These are phyloP conservation scores for Diaphora mendica DNA, from an alignment of 2,888 invertebrate genomes.

Conservation along the genomic window DNA sequence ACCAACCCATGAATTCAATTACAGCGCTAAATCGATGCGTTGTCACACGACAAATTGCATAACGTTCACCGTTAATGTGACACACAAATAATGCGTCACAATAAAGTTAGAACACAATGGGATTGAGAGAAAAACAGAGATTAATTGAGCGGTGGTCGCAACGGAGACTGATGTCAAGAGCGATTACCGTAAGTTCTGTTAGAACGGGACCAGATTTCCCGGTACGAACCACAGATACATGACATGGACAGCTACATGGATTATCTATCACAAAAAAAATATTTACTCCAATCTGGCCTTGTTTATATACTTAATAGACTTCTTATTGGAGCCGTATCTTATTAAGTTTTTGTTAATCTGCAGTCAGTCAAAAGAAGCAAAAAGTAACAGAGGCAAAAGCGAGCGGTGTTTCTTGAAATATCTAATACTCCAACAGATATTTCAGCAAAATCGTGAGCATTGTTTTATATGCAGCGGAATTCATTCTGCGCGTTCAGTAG, in stretches of 20 bases:
- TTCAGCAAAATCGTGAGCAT: slow-evolving; percentile 52
- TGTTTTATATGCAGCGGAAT: slow-evolving; percentile 53
- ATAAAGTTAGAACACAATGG: slow-evolving; percentile 67
- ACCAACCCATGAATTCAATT: slow-evolving; percentile 61
- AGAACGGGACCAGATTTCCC: slow-evolving; percentile 73
- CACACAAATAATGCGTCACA: slow-evolving; percentile 55
- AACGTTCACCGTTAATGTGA: slow-evolving; percentile 68
- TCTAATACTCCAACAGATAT: slow-evolving; percentile 38
- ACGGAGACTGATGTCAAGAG: slow-evolving; percentile 61
- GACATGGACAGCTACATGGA: slow-evolving; percentile 60
- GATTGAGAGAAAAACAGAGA: slow-evolving; percentile 64
- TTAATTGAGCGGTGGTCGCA: slow-evolving; percentile 62
- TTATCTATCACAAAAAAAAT: slow-evolving; percentile 59
- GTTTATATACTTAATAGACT: slow-evolving; percentile 58
- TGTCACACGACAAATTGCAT: slow-evolving; percentile 69
- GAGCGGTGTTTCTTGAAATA: slow-evolving; percentile 28
- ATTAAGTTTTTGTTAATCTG: slow-evolving; percentile 46
- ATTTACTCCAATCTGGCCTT: slow-evolving; percentile 49
- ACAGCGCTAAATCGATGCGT: slow-evolving; percentile 54
- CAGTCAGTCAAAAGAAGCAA: slow-evolving; percentile 38
- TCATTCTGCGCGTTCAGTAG: slow-evolving; percentile 44
- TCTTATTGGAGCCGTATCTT: slow-evolving; percentile 48
- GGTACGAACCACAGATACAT: slow-evolving; percentile 55
- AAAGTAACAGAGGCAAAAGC: slow-evolving; percentile 35
- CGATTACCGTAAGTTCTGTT: slow-evolving; percentile 74